A percentile compares a stretch with the other conserved stretches of the same genome.
Conservation (phyloP, 2,888 invertebrate species). For the Pachycephus smyrnensis region DNA sequence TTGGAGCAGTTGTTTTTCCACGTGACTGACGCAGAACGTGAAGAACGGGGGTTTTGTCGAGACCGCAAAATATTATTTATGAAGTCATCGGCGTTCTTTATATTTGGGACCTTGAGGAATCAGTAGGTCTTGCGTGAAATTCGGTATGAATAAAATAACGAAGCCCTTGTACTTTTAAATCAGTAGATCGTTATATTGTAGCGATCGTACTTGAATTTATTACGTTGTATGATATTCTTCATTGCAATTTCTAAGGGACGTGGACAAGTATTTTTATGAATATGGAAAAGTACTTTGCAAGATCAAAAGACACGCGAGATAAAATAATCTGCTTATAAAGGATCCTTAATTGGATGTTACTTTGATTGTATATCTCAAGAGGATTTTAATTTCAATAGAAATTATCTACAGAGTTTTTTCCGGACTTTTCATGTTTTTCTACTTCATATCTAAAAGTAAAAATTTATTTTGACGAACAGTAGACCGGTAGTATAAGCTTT, state of each 20-base stretch:
- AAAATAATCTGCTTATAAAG: not conserved
- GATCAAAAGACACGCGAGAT: not conserved
- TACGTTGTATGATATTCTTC: not conserved
- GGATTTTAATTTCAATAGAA: not conserved
- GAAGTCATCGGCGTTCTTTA: not conserved
- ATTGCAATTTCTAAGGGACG: not conserved
- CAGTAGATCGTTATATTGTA: not conserved
- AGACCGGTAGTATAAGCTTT: not conserved
- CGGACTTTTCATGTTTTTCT: not conserved
- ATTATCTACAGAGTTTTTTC: not conserved
- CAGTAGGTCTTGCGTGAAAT: not conserved
- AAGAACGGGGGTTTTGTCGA: slow-evolving; percentile 30
- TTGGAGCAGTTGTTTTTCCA: not conserved
- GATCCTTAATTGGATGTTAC: not conserved
- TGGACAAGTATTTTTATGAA: not conserved
- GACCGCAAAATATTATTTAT: not conserved
- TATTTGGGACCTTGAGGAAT: not conserved
- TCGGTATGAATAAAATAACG: not conserved
- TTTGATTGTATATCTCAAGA: not conserved
- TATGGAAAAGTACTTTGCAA: not conserved
- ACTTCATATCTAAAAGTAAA: not conserved
- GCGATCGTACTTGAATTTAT: not conserved
- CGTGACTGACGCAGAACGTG: slow-evolving; percentile 10
- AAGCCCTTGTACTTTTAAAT: not conserved
- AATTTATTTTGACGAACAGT: not conserved